Conservation (phyloP, 2,888 invertebrate species). For the Lucinisca nassula region DNA sequence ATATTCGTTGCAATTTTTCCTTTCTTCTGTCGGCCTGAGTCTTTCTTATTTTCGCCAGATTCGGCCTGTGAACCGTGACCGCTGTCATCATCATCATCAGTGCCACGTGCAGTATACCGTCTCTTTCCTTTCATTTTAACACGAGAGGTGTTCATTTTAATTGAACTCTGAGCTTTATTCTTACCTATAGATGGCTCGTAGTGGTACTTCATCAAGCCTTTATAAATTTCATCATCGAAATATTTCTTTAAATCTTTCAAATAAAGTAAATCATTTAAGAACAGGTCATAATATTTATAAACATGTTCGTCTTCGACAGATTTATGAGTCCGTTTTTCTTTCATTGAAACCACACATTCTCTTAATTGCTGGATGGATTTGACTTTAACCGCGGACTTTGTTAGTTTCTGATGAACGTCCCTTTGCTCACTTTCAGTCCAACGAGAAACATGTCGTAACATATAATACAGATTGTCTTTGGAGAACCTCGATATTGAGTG, state of each 20-base stretch:
- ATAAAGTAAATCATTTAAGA: constrained; percentile 80
- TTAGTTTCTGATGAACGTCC: constrained; percentile 2
- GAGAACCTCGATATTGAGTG: constrained; percentile 83
- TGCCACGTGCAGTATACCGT: neutral
- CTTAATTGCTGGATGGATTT: constrained; percentile 69
- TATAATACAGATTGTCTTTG: constrained; percentile 75
- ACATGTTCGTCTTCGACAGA: constrained; percentile 70
- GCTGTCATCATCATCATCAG: constrained; percentile 62
- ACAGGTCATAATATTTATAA: constrained; percentile 77
- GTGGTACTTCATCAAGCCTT: constrained; percentile 78
- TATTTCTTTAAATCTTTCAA: constrained; percentile 80
- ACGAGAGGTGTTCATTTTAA: neutral
- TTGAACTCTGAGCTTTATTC: neutral
- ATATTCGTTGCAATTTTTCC: neutral
- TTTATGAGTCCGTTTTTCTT: constrained; percentile 44
- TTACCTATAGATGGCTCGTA: constrained; percentile 73
- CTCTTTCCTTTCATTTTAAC: neutral
- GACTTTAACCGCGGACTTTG: constrained; percentile 55
- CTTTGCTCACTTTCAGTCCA: constrained; percentile 51
- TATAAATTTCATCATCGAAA: constrained; percentile 83
- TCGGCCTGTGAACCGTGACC: constrained; percentile 65
- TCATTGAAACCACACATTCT: constrained; percentile 57
- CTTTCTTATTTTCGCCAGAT: constrained; percentile 28
- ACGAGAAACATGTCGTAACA: constrained; percentile 71
- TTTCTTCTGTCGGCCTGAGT: constrained; percentile 5